Conservation (phyloP, 2,113 vertebrate genomes). For the Daphoenositta chrysoptera region DNA sequence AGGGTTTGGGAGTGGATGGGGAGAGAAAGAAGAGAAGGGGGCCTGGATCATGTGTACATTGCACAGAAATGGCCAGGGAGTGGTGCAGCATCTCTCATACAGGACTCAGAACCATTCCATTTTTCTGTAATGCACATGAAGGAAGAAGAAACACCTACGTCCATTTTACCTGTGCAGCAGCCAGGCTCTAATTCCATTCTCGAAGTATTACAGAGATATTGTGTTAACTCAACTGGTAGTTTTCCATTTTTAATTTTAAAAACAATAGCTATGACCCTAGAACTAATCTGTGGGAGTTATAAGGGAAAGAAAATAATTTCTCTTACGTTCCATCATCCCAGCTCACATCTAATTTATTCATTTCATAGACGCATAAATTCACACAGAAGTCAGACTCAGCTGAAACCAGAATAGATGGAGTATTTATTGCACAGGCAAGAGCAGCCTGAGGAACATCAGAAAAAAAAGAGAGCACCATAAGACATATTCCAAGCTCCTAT, state of each 20-base stretch:
- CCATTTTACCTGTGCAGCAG: not conserved
- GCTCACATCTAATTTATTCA: slow-evolving; percentile 35
- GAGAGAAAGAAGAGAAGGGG: not conserved
- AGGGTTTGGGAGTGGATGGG: not conserved
- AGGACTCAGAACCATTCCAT: not conserved
- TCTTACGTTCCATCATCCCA: slow-evolving; percentile 12
- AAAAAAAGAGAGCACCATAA: not conserved
- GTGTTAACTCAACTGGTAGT: not conserved
- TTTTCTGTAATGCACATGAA: not conserved
- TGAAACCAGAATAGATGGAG: slow-evolving; percentile 39
- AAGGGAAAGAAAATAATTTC: slow-evolving; percentile 28
- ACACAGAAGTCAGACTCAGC: slow-evolving; percentile 48
- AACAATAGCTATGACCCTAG: not conserved
- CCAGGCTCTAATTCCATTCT: not conserved
- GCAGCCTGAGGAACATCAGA: not conserved
- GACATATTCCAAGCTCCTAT: not conserved
- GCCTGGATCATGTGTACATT: not conserved
- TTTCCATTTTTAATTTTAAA: slow-evolving; percentile 8
- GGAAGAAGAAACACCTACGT: not conserved
- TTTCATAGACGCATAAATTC: slow-evolving; percentile 56
- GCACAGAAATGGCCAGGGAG: not conserved
- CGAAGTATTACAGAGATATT: not conserved
- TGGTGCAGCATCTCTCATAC: not conserved
- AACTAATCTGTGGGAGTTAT: not conserved
- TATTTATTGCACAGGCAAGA: slow-evolving; percentile 38